Evolutionary conservation across 2,113 vertebrate species (phyloP), one percentile per base, ranked within the genome.

Genomic region (Condylura cristata): DNA sequence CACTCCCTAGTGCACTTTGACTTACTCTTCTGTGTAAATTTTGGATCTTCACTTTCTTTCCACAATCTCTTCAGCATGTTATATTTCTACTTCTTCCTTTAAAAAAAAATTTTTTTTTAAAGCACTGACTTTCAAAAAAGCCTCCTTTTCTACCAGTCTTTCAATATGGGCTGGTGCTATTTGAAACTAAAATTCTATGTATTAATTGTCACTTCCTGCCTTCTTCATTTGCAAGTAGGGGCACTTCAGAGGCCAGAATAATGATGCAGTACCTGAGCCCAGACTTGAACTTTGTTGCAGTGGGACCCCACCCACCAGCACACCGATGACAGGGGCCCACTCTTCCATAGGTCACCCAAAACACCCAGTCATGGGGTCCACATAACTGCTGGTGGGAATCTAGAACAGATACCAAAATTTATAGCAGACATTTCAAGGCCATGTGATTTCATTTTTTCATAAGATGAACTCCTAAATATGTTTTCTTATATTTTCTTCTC

Each of bases 91-190:
- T 82, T 91, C 48, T 63, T 56, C 6, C n/a, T 88, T 56, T 37
- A 7, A 46, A 60, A 83, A 46, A 10, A 18, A 8, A 2, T 3
- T n/a, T 44, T 71, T 32, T 65, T 68, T 68, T 53, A 3, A 71
- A 93, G 14, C 17, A 74, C 51, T 91, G 72, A 7, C 86, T 70
- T 92, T 68, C 48, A 66, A 79, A 90, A 56, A 1, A 63, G 17
- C 1, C 18, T n/a, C 71, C 3, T 39, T 78, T 86, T 26, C 61
- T 20, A 28, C 20, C 37, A 82, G 44, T 58, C 28, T 60, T 78
- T 93, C 9, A 11, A 66, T 26, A 66, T 1, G 8, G 6, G 20
- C n/a, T 63, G 34, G 32, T 4, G 22, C 26, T 61, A 9, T 39
- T 58, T 53, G 68, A 82, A 61, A 60, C 17, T 20, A 78, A 53